A percentile compares a stretch with the other conserved stretches of the same genome.
Conservation (phyloP, 1,140 invertebrate genomes). For the Drosophila guanche region DNA sequence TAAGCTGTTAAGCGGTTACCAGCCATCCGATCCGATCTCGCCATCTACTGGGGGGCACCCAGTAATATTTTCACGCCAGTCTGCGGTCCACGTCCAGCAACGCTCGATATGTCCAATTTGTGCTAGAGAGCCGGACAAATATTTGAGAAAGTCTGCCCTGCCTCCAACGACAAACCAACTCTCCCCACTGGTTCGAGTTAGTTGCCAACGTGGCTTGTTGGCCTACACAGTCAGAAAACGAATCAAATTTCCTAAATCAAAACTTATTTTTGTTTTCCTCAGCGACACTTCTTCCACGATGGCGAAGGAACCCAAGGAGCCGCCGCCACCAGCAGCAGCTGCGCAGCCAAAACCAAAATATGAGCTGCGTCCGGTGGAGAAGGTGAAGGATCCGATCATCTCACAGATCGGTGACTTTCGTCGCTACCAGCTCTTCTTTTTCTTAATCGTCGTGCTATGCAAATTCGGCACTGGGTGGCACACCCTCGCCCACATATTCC, state of each 20-base stretch:
- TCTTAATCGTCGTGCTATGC: slow-evolving; percentile 86
- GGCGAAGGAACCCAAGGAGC: neutral
- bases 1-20: no score
- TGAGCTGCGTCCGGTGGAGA: slow-evolving; percentile 23
- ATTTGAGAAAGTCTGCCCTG: slow-evolving; percentile 37
- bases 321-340: neutral
- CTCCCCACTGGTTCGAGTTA: neutral
- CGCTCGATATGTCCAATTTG: slow-evolving; percentile 45
- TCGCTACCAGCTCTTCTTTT: slow-evolving; percentile 88
- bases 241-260: neutral
- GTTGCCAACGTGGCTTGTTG: neutral
- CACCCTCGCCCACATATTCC: slow-evolving; percentile 87
- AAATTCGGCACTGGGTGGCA: slow-evolving; percentile 91
- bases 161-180: neutral
- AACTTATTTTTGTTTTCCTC: neutral
- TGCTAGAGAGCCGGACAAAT: slow-evolving; percentile 29
- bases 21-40: no score
- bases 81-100: slow-evolving; percentile 12
- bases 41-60: slow-evolving; percentile 29
- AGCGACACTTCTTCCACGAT: no score
- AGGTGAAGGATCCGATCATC: slow-evolving; percentile 57
- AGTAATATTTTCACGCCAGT: slow-evolving; percentile 55
- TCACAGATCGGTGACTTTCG: slow-evolving; percentile 87
- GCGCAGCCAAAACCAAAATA: neutral
- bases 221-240: slow-evolving; percentile 2